Conservation (phyloP, 2,888 invertebrate species). For the Limnephilus lunatus region DNA sequence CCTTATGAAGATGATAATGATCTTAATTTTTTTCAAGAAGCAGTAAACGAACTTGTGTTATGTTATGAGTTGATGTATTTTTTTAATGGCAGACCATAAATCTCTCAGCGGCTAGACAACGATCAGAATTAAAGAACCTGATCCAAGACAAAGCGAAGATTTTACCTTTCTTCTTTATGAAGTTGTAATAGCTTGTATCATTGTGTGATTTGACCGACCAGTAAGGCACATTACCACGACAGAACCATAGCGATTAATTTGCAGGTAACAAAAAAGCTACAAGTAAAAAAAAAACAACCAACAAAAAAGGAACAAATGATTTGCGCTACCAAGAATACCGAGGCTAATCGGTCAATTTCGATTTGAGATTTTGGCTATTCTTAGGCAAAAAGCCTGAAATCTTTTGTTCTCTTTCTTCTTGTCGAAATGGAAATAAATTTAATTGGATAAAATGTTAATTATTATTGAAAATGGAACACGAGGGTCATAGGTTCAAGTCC, state of each 20-base stretch:
- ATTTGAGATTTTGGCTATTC: background rate
- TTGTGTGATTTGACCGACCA: background rate
- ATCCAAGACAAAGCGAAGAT: background rate
- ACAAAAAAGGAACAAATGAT: background rate
- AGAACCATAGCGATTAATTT: conserved; percentile 20
- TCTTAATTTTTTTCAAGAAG: background rate
- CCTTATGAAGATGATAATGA: conserved; percentile 15
- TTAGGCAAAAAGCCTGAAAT: background rate
- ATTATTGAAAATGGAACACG: background rate
- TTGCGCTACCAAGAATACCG: conserved; percentile 5
- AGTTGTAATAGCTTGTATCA: background rate
- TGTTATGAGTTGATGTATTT: conserved; percentile 12
- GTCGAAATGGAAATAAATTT: background rate
- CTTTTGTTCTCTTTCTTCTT: background rate
- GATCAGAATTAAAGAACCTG: background rate
- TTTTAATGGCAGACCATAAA: background rate
- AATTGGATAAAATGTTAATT: background rate
- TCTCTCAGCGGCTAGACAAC: background rate
- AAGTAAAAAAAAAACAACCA: background rate
- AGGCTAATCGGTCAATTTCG: conserved; percentile 23
- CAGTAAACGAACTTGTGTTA: background rate
- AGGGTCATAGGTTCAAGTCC: background rate
- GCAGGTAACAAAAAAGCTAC: conserved; percentile 20
- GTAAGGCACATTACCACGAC: conserved; percentile 10
- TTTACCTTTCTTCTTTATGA: background rate